Evolutionary conservation across 2,113 vertebrate genomes (phyloP), one percentile per base, ranked within the genome.

Genomic region (Oncorhynchus masou): DNA sequence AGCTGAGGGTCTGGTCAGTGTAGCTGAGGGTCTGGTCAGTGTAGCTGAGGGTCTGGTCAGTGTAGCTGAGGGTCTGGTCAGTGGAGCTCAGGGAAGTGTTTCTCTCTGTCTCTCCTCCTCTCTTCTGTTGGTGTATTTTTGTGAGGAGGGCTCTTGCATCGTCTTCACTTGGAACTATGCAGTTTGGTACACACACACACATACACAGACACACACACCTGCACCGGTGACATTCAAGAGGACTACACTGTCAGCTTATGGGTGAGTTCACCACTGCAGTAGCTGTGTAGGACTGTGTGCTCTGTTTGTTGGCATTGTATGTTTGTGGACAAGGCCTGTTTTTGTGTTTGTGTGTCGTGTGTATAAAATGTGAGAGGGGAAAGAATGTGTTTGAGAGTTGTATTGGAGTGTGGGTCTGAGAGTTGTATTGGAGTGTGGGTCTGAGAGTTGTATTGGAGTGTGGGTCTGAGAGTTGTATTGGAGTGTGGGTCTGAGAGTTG

Each of bases 11-110:
- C 66, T 22, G 57, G 80, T 83, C 74, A 74, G 81, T 34, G 31
- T 5, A 34, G 31, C 31, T 34, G 31, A 34, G 83, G 49, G 79
- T 79, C 66, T 22, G 57, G 80, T 83, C 74, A 76, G 81, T 31
- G 31, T 4, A 31, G 31, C 31, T 31, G 31, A 31, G 83, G 54
- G 79, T 79, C 66, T 22, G 54, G 80, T 83, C 74, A 76, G 81
- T 31, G 31, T 4, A 31, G 31, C 31, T 31, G 5, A 31, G 83
- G 54, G 79, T 79, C 66, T 22, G 54, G 80, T 81, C 74, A 76
- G 81, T 8, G 69, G 79, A 39, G 82, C 16, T 54, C 15, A 19
- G 51, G 12, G 86, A 87, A 87, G 86, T 86, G 85, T 84, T 77
- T 67, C 34, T 39, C 81, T 68, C 27, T 70, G 19, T 62, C 39